A percentile compares a stretch with the other conserved stretches of the same genome.
These are phyloP conservation scores for Manis crassicaudata DNA, from an alignment of 2,797 vertebrate species.

Conservation along the genomic window DNA sequence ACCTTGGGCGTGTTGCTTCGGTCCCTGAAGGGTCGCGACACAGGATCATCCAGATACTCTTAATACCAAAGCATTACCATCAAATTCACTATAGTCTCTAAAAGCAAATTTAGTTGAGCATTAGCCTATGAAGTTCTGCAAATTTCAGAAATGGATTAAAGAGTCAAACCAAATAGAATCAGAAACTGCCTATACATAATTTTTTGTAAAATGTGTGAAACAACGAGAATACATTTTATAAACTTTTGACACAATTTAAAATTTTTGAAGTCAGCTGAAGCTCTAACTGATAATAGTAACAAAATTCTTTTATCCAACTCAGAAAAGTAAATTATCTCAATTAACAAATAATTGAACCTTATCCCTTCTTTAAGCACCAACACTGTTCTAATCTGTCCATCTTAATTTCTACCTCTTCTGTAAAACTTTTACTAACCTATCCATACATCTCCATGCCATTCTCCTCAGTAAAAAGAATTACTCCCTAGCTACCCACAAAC, in stretches of 20 bases:
- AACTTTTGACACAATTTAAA: background rate
- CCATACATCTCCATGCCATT: background rate
- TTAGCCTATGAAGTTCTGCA: background rate
- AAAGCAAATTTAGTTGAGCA: conserved; percentile 15
- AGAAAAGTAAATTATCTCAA: background rate
- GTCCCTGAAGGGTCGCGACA: too few species aligned
- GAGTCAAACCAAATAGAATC: background rate
- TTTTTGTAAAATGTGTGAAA: background rate
- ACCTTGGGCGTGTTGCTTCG: too few species aligned
- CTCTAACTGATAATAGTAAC: background rate
- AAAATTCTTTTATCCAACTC: background rate
- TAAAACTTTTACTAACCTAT: background rate
- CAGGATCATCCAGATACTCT: background rate
- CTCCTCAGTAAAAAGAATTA: conserved; percentile 29
- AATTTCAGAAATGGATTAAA: conserved; percentile 10
- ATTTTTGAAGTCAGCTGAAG: background rate
- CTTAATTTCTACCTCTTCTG: background rate
- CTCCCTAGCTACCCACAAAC: background rate
- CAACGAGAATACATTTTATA: background rate
- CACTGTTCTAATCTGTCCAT: background rate
- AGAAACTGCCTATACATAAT: background rate
- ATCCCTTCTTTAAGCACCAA: conserved; percentile 16
- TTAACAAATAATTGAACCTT: background rate
- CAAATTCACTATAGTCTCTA: background rate
- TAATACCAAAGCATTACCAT: background rate